Evolutionary conservation across 2,113 vertebrate species (phyloP), one percentile per base, ranked within the genome.

Genomic region (Nycticebus coucang): DNA sequence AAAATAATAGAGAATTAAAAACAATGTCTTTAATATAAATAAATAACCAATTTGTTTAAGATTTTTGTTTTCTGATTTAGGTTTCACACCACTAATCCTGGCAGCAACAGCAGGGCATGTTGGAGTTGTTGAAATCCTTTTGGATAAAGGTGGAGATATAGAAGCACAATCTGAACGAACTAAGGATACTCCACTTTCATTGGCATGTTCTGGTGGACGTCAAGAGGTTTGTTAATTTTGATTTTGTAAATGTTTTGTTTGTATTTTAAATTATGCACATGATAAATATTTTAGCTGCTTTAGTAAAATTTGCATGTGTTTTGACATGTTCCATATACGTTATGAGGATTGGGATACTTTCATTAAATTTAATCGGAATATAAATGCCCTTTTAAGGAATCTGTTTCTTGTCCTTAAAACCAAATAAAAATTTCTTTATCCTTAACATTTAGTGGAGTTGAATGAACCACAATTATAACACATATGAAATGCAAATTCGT

Each of bases 101-200:
- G 99, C 99, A 79, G 99, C 99, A 94, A 99, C 99, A 96, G 99
- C 99, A 88, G 99, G 99, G 19, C 99, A 99, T 35, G 99, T 99
- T 83, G 99, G 99, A 26, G 99, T 99, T 1, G 99, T 99, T 87
- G 99, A 99, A 98, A 99, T 99, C 69, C 99, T 99, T 41, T 98
- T 99, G 96, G 99, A 99, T 98, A 99, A 99, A 99, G 99, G 99
- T 92, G 99, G 99, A 33, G 99, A 99, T 95, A 99, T 99, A 96
- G 99, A 99, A 98, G 99, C 99, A 74, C 99, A 99, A 97, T 99
- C 99, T 21, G 99, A 99, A 98, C 99, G 99, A 98, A 99, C 99
- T 97, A 99, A 99, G 99, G 99, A 99, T 98, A 99, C 99, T 72
- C 99, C 99, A 4, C 99, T 99, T 85, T 99, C 99, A 4, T 96